Conservation (phyloP, 2,113 vertebrate genomes). For the Coreoperca whiteheadi region DNA sequence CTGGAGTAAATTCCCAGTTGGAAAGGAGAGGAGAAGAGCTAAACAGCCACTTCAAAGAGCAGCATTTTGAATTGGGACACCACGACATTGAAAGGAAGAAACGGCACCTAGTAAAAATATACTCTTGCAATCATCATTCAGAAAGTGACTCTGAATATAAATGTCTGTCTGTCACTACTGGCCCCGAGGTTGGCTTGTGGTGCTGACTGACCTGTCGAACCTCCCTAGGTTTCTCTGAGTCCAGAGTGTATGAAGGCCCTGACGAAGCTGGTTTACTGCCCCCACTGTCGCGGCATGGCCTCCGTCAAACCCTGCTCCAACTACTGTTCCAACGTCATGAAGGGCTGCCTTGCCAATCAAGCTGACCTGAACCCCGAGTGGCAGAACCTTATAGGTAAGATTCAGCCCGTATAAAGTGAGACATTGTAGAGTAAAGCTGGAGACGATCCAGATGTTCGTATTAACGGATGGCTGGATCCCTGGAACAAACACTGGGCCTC, state of each 20-base stretch:
- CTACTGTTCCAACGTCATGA: slow-evolving; percentile 94
- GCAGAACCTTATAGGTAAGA: slow-evolving; percentile 91
- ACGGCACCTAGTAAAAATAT: no score
- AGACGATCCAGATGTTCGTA: neutral
- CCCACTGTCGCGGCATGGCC: slow-evolving; percentile 89
- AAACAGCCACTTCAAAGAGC: neutral
- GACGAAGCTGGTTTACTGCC: slow-evolving; percentile 95
- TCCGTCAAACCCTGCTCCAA: slow-evolving; percentile 88
- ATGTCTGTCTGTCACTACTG: neutral
- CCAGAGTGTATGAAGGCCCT: slow-evolving; percentile 88
- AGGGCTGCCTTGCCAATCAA: slow-evolving; percentile 97
- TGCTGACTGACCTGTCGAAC: neutral
- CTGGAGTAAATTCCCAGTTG: neutral
- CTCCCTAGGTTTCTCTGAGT: slow-evolving; percentile 89
- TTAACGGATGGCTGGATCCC: neutral
- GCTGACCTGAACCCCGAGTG: slow-evolving; percentile 93
- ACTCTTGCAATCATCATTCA: no score
- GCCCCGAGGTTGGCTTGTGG: neutral
- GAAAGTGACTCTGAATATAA: neutral
- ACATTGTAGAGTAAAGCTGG: neutral
- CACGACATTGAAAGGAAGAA: neutral
- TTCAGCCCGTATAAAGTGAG: neutral
- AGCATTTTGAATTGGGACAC: fast-evolving
- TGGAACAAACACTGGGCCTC: neutral
- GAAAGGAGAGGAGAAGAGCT: neutral